Conservation (phyloP, 1,140 invertebrate species). For the Lepidurus arcticus region DNA sequence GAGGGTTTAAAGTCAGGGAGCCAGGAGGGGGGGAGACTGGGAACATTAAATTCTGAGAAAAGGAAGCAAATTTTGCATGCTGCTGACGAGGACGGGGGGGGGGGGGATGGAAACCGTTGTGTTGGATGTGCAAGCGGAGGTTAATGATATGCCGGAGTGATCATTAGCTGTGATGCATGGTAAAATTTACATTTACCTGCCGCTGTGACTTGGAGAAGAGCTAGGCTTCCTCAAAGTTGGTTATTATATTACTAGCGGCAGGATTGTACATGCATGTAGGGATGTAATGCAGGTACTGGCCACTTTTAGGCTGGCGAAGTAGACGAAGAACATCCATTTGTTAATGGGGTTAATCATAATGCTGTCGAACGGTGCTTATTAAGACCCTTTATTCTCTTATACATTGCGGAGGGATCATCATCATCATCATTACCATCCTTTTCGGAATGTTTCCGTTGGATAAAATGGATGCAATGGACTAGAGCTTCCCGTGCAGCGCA, state of each 20-base stretch:
- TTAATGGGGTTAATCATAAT: neutral
- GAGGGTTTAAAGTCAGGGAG: neutral
- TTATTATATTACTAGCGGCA: too few relatives aligned
- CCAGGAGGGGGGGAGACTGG: neutral
- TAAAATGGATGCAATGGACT: neutral
- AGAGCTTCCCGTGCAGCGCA: neutral
- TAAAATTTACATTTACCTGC: conserved; percentile 8
- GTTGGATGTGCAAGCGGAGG: neutral
- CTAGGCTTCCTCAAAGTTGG: neutral
- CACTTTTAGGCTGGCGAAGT: neutral
- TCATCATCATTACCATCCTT: conserved; percentile 15
- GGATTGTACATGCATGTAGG: neutral
- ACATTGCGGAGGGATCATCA: neutral
- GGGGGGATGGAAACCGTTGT: neutral
- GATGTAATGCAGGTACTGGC: neutral
- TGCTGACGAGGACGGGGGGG: neutral
- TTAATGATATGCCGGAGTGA: conserved; percentile 21
- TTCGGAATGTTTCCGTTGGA: conserved; percentile 10
- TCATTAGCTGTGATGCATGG: conserved; percentile 18
- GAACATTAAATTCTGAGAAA: neutral
- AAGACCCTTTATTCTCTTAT: neutral
- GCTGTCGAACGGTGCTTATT: conserved; percentile 16
- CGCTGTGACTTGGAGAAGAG: neutral
- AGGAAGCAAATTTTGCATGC: conserved; percentile 11
- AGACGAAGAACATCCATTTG: neutral